phyloP scores from a whole-genome alignment of 2,113 vertebrate species.

The Indicator maculatus region DNA sequence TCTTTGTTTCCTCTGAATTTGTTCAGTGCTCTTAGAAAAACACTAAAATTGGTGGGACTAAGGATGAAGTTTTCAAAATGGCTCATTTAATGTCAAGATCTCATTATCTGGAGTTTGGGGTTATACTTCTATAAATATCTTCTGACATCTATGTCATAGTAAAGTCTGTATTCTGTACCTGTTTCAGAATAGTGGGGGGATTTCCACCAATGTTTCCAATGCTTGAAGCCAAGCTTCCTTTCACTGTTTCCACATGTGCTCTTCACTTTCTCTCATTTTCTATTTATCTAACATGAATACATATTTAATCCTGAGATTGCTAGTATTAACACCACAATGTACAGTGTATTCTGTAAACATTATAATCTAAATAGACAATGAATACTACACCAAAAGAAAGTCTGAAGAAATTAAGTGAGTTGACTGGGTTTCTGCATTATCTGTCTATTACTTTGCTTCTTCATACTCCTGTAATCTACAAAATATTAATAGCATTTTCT shows the following conservation, averaged over 20 bases:
- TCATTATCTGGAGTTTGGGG: background rate
- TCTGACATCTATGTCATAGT: background rate
- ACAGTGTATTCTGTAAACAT: background rate
- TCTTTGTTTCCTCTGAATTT: background rate
- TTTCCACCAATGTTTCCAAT: background rate
- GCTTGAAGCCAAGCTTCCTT: background rate
- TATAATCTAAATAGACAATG: background rate
- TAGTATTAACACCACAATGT: background rate
- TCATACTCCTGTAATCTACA: background rate
- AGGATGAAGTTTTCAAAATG: background rate
- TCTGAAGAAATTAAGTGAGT: background rate
- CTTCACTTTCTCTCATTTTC: background rate
- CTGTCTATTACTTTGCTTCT: background rate
- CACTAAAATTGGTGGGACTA: background rate
- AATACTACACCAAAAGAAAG: background rate
- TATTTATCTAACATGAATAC: background rate
- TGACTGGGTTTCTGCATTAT: background rate
- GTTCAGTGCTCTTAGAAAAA: background rate
- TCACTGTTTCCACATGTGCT: fast-evolving
- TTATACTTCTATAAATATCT: background rate
- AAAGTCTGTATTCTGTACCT: background rate
- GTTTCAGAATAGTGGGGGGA: background rate
- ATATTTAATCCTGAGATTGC: background rate
- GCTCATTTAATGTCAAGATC: background rate
- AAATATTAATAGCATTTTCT: background rate